Evolutionary conservation across 2,797 vertebrate species (phyloP).

Genomic region (Argentina silus): DNA sequence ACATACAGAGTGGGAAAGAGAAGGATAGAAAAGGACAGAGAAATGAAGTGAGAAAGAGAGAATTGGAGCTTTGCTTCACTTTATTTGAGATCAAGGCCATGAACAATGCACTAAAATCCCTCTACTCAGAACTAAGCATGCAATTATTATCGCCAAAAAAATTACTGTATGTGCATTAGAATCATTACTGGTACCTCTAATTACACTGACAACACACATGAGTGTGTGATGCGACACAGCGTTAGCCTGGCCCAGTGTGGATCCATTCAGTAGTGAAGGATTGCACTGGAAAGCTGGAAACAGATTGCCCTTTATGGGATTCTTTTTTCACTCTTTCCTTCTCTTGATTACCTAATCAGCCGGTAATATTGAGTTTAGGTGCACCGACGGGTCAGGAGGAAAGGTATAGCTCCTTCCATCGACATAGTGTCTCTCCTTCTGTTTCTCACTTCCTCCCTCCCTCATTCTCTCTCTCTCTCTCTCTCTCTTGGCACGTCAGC

Average conservation of each 20-base stretch:
- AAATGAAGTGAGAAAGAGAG: constrained; percentile 11
- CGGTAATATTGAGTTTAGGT: constrained; percentile 50
- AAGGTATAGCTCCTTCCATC: constrained; percentile 47
- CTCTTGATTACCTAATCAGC: constrained; percentile 56
- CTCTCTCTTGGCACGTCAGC: neutral
- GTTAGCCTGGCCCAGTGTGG: no score
- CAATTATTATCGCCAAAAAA: no score
- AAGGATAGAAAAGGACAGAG: neutral
- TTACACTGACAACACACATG: no score
- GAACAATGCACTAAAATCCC: no score
- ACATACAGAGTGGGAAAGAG: no score
- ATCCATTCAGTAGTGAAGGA: constrained; percentile 24
- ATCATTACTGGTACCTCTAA: no score
- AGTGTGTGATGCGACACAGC: no score
- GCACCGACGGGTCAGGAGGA: constrained; percentile 42
- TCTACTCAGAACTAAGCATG: no score
- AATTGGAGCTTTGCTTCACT: no score
- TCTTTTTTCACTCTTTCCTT: constrained; percentile 37
- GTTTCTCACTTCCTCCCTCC: neutral
- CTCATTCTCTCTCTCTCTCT: neutral
- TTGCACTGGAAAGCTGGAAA: constrained; percentile 44
- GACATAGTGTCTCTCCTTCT: constrained; percentile 4
- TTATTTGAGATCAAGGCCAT: no score
- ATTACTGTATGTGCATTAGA: no score
- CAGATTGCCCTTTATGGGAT: constrained; percentile 36